phyloP scores from a whole-genome alignment of 1,140 invertebrate species.

The Oscheius sp. region DNA sequence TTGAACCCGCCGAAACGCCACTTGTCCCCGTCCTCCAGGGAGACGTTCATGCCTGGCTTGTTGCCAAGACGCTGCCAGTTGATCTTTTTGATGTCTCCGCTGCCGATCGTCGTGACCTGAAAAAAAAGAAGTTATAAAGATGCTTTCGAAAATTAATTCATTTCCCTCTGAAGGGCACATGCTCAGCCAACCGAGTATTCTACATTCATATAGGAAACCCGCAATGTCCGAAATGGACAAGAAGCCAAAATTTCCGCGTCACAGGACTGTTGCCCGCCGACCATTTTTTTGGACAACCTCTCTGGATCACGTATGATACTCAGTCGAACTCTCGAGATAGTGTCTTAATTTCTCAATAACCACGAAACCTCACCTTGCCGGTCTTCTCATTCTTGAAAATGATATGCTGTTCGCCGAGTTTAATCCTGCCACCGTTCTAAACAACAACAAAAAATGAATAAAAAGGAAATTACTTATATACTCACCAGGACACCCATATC shows the following conservation, averaged over 20 bases:
- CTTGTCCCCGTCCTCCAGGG: slow-evolving; percentile 83
- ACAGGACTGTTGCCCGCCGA: too few relatives aligned
- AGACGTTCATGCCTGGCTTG: slow-evolving; percentile 81
- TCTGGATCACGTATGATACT: not conserved
- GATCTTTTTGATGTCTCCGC: slow-evolving; percentile 78
- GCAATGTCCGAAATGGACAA: not conserved
- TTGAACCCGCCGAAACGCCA: slow-evolving; percentile 86
- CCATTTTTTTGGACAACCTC: not conserved
- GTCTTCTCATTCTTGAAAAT: slow-evolving; percentile 93
- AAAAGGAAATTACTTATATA: not conserved
- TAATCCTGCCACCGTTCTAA: slow-evolving; percentile 73
- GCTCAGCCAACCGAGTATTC: not conserved
- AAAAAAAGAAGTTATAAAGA: not conserved
- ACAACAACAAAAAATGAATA: slow-evolving; percentile 30
- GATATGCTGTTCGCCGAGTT: slow-evolving; percentile 84
- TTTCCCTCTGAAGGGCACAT: not conserved
- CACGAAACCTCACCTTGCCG: slow-evolving; percentile 60
- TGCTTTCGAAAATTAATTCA: not conserved
- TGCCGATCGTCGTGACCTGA: not conserved
- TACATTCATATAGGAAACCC: not conserved
- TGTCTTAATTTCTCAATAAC: not conserved
- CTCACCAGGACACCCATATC: slow-evolving; percentile 50
- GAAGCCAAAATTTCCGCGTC: too few relatives aligned
- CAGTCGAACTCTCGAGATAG: not conserved
- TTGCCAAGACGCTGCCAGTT: slow-evolving; percentile 88